These are phyloP conservation scores for Hycleus phaleratus DNA, from an alignment of 1,140 invertebrate species.

Conservation along the genomic window DNA sequence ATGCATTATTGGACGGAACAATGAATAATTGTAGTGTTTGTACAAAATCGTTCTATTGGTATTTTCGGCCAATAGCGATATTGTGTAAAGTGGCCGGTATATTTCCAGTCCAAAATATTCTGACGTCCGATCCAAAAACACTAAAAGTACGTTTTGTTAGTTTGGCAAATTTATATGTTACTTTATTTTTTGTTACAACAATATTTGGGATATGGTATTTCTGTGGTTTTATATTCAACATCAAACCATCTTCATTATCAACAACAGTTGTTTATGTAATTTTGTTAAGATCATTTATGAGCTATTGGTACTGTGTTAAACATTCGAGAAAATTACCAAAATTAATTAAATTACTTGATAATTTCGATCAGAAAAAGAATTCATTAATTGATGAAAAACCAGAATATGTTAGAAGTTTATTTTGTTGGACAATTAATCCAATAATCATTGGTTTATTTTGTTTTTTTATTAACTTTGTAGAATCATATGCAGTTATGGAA, in stretches of 20 bases:
- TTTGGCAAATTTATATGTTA: constrained; percentile 9
- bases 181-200: neutral
- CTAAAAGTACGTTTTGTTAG: constrained; percentile 7
- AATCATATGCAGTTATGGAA: too few species aligned
- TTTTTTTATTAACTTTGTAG: too few species aligned
- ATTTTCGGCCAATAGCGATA: constrained; percentile 13
- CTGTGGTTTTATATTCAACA: too few species aligned
- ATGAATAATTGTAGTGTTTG: too few species aligned
- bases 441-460: neutral
- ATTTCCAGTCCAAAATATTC: constrained; percentile 18
- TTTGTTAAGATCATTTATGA: constrained; percentile 5
- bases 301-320: neutral
- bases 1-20: too few species aligned
- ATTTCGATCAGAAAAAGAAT: constrained; percentile 12
- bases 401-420: neutral
- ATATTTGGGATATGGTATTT: neutral
- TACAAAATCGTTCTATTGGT: constrained; percentile 11
- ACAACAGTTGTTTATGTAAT: constrained; percentile 3
- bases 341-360: constrained; percentile 14
- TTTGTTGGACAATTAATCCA: constrained; percentile 1
- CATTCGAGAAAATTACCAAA: constrained; percentile 7
- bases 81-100: constrained; percentile 15
- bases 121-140: neutral
- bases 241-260: neutral
- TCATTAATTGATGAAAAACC: neutral